phyloP scores from a whole-genome alignment of 2,888 invertebrate genomes.

The Tipula unca region DNA sequence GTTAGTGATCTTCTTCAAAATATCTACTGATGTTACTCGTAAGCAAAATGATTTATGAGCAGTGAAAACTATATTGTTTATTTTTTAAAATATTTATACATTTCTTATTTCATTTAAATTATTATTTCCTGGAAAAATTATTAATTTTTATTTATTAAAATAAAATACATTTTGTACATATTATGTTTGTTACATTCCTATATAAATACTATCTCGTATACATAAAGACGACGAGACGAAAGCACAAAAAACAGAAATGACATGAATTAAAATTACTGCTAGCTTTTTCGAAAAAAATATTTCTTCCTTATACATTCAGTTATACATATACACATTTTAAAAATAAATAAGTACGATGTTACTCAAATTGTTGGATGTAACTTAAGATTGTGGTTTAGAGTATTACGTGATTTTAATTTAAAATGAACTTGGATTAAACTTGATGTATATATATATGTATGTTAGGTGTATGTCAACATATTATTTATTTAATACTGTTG shows the following conservation, averaged over 20 bases:
- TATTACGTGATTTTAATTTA: neutral
- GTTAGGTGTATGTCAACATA: too few species aligned
- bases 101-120: too few species aligned
- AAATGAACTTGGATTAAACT: too few species aligned
- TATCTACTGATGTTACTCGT: too few species aligned
- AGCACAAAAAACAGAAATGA: neutral
- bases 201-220: neutral
- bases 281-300: neutral
- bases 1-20: too few species aligned
- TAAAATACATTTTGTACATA: neutral
- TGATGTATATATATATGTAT: too few species aligned
- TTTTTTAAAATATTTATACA: too few species aligned
- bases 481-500: too few species aligned
- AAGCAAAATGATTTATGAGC: too few species aligned
- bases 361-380: neutral
- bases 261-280: neutral
- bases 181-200: neutral
- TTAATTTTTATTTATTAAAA: neutral
- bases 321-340: too few species aligned
- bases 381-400: neutral
- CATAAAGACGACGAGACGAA: neutral
- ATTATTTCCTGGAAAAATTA: neutral
- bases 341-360: neutral
- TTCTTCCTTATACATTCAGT: neutral
- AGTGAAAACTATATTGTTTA: too few species aligned